Percentiles rank a stretch among this genome's conserved stretches.
These are phyloP conservation scores for Nothoprocta pentlandii DNA, from an alignment of 2,113 vertebrate genomes.

Conservation along the genomic window DNA sequence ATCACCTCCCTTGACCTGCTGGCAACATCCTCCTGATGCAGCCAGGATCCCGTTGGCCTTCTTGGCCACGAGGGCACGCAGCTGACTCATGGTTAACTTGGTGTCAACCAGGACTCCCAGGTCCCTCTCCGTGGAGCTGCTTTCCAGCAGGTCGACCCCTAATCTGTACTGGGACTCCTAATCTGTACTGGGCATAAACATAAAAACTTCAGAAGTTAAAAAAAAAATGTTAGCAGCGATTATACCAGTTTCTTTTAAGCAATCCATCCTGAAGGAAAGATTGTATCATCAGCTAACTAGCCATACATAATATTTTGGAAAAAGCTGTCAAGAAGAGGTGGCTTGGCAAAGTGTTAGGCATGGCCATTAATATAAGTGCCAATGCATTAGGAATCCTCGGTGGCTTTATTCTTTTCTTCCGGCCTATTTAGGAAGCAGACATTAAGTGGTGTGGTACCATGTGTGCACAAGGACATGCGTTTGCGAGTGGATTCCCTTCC, in stretches of 20 bases:
- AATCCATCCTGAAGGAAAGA: background rate
- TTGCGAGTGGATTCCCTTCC: background rate
- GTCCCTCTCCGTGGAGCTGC: no score
- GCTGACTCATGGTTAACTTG: no score
- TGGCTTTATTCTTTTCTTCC: background rate
- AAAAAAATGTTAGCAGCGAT: background rate
- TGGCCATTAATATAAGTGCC: background rate
- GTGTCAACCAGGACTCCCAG: no score
- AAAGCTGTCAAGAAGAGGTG: accelerated
- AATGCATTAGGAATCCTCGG: background rate
- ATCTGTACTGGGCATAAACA: background rate
- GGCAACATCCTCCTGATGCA: no score
- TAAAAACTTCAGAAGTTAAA: background rate
- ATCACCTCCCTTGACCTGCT: no score
- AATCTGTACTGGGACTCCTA: no score
- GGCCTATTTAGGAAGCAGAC: background rate
- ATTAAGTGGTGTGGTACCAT: accelerated
- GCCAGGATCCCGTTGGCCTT: no score
- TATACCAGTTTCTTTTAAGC: background rate
- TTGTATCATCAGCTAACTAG: background rate
- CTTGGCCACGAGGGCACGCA: no score
- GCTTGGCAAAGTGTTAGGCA: background rate
- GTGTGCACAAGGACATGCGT: accelerated
- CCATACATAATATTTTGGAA: background rate
- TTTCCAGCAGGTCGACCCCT: no score